Evolutionary conservation across 2,888 invertebrate genomes (phyloP).

Genomic region (Sarcophaga carnaria): DNA sequence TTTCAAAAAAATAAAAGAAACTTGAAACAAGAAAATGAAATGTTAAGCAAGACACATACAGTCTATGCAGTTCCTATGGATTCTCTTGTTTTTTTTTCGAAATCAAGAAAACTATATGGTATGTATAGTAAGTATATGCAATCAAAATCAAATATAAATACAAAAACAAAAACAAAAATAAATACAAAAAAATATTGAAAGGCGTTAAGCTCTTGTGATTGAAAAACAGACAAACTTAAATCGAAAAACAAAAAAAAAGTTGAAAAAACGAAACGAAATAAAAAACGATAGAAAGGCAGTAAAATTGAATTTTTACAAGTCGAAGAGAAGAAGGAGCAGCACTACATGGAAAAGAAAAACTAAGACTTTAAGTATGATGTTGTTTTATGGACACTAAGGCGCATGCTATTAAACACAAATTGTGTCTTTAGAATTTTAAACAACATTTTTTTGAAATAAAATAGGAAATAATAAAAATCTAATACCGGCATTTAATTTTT

Average conservation of each 20-base stretch:
- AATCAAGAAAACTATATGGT: background rate
- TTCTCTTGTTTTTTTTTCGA: slow-evolving; percentile 1
- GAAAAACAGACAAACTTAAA: slow-evolving; percentile 64
- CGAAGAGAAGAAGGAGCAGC: background rate
- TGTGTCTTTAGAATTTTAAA: no score
- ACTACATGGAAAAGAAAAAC: no score
- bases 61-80: no score
- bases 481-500: no score
- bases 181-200: slow-evolving; percentile 36
- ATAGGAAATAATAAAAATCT: no score
- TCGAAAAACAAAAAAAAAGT: slow-evolving; percentile 28
- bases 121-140: no score
- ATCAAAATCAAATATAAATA: slow-evolving; percentile 21
- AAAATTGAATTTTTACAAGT: slow-evolving; percentile 50
- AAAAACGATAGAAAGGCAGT: slow-evolving; percentile 28
- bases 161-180: background rate
- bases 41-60: slow-evolving; percentile 14
- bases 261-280: slow-evolving; percentile 5
- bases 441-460: no score
- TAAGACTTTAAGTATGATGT: no score
- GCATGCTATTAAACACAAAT: no score
- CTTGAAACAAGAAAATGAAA: background rate
- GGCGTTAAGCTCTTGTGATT: slow-evolving; percentile 62
- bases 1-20: no score
- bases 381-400: no score